Base-by-base conservation (phyloP, 2,888 invertebrate species). In the Standfussiana lucernea region DNA sequence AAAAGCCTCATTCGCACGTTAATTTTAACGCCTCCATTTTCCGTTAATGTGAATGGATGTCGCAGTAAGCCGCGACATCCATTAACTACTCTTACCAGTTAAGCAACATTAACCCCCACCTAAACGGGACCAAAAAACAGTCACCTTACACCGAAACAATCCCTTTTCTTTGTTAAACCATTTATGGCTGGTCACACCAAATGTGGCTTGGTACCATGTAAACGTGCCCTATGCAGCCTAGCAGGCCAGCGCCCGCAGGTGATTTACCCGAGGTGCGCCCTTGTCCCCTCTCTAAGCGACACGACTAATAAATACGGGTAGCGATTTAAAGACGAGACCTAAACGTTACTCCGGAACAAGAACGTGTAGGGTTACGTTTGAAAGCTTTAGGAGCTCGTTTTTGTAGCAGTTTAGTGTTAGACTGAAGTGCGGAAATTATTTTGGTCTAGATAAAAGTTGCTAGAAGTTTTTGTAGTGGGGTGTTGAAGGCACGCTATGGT, bases 301-400 rank as follows among this genome's bases (percentile, higher is more conserved):
- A 88, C 80, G 73, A 79, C 88, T 77, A 88, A 88, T 88, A 89
- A 89, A 88, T 88, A 88, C 88, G 84, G 85, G 87, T 88, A 87
- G 87, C 90, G 89, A 89, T 90, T 91, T 91, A 91, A 90, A 89
- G 91, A 88, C 89, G 89, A 88, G 86, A 89, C 90, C 83, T 86
- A 87, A 90, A 88, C 89, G 87, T 84, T 84, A 85, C 77, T 86
- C 85, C 86, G 80, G 81, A 84, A 81, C 83, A 79, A 77, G 84
- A 83, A 86, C 86, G 89, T 90, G 88, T 92, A 87, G 83, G 86
- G 91, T 92, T 92, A 91, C 91, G 72, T 80, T 82, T 84, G 88
- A 88, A 65, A 85, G 85, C 71, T 90, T 90, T 89, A 88, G 75
- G 70, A 70, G 72, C 65, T 84, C 62, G 74, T 79, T 79, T 70